These are phyloP conservation scores for Erpornis zantholeuca DNA, from an alignment of 2,113 vertebrate species.

Conservation along the genomic window DNA sequence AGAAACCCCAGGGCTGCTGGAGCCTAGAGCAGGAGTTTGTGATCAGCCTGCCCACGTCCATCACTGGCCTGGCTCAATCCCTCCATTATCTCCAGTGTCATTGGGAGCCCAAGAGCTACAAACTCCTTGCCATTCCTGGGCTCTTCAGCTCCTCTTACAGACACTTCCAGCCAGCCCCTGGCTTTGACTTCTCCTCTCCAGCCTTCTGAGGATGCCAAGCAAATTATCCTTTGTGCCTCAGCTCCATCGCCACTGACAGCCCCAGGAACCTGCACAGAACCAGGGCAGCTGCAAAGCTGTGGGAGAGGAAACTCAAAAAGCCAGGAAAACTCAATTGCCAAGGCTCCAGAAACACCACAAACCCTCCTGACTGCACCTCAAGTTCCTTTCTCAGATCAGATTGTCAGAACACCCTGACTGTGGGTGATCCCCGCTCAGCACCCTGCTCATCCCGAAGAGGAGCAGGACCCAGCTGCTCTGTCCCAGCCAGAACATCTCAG, in stretches of 20 bases:
- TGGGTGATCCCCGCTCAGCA: rapidly evolving
- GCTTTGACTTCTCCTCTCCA: background rate
- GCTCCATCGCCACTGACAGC: background rate
- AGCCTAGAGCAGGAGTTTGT: background rate
- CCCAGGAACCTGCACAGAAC: background rate
- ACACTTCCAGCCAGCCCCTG: rapidly evolving
- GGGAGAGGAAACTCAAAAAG: background rate
- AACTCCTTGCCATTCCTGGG: background rate
- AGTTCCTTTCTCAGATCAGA: background rate
- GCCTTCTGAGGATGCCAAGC: background rate
- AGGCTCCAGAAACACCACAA: background rate
- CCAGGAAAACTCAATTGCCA: background rate
- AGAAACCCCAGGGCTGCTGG: background rate
- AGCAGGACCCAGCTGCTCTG: background rate
- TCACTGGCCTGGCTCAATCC: rapidly evolving
- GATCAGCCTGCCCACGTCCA: background rate
- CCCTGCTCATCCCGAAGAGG: background rate
- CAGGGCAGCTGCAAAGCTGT: rapidly evolving
- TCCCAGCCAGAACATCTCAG: rapidly evolving
- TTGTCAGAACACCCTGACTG: rapidly evolving
- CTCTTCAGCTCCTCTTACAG: background rate
- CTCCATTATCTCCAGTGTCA: background rate
- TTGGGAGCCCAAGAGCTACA: background rate
- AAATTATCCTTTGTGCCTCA: background rate
- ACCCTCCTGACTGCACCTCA: background rate